A percentile compares a stretch with the other conserved stretches of the same genome.
These are phyloP conservation scores for Tolmerus cingulatus DNA, from an alignment of 2,888 invertebrate genomes.

Conservation along the genomic window DNA sequence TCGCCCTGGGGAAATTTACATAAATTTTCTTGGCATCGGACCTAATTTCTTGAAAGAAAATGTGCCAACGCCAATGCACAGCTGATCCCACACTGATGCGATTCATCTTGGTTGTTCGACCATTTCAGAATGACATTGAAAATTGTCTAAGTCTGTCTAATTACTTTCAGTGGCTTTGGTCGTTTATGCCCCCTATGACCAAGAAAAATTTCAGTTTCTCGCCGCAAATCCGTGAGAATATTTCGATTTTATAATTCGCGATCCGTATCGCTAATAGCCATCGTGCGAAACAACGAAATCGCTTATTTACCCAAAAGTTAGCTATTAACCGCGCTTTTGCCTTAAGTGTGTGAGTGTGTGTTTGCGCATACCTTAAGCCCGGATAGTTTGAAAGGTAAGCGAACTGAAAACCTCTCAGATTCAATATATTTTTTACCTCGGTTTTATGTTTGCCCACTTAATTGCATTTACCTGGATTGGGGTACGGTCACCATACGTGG, in stretches of 20 bases:
- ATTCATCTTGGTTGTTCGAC: not conserved
- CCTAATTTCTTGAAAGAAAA: not conserved
- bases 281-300: not conserved
- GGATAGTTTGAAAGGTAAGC: not conserved
- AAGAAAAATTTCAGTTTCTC: slow-evolving; percentile 18
- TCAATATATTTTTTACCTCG: not conserved
- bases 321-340: not conserved
- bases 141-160: not conserved
- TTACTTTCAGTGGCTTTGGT: slow-evolving; percentile 7
- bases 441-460: not conserved
- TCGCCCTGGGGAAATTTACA: not conserved
- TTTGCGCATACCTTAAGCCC: not conserved
- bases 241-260: not conserved
- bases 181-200: not conserved
- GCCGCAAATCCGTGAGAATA: slow-evolving; percentile 1
- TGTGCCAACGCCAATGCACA: not conserved
- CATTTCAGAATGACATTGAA: slow-evolving; percentile 16
- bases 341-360: not conserved
- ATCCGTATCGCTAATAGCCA: not conserved
- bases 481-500: not conserved
- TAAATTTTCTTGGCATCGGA: not conserved
- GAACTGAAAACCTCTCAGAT: not conserved
- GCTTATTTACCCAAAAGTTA: not conserved
- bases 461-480: not conserved
- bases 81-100: not conserved